Evolutionary conservation across 2,797 vertebrate species (phyloP), one percentile per base, ranked within the genome.

Genomic region (Glyptemys insculpta): DNA sequence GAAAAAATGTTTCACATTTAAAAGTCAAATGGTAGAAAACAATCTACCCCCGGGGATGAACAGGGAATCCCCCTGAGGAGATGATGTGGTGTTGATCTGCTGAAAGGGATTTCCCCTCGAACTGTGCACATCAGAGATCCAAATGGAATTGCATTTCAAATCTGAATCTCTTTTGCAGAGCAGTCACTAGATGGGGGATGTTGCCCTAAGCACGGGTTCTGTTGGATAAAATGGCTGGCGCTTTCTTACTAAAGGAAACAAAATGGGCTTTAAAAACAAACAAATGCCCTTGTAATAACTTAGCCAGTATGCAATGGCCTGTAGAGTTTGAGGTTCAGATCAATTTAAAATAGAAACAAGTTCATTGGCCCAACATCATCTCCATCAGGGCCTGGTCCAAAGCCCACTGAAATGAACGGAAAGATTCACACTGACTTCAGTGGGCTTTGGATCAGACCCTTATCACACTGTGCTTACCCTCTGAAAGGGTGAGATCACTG

Each of bases 101-200:
- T 78, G 90, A 96, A 47, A 23, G 25, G 72, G 72, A 47, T 44
- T 76, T 76, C 37, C 37, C 41, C 11, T 27, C 41, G 27, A 25
- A 27, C 72, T 29, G 23, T 76, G 37, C 37, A 25, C 21, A 74
- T 12, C n/a, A 74, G 21, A 6, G 68, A 23, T 3, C 37, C 37
- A 74, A 12, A 12, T 74, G 11, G 23, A 44, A 82, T 84, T 82
- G 93, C 92, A 41, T 41, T 74, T 74, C 93, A 84, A 88, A 96
- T 87, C 62, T 65, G 81, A 92, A 94, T 94, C 96, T 91, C 91
- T 95, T 94, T 29, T 57, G 50, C 7, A 81, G 27, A 27, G 94
- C 83, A 88, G 29, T 74, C 68, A 68, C 80, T 79, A 88, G 56
- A n/a, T 86, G 86, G 44, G 19, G 89, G 95, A 59, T 37, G 90